Evolutionary conservation across 2,113 vertebrate genomes (phyloP).

Genomic region (Sylvilagus bachmani): DNA sequence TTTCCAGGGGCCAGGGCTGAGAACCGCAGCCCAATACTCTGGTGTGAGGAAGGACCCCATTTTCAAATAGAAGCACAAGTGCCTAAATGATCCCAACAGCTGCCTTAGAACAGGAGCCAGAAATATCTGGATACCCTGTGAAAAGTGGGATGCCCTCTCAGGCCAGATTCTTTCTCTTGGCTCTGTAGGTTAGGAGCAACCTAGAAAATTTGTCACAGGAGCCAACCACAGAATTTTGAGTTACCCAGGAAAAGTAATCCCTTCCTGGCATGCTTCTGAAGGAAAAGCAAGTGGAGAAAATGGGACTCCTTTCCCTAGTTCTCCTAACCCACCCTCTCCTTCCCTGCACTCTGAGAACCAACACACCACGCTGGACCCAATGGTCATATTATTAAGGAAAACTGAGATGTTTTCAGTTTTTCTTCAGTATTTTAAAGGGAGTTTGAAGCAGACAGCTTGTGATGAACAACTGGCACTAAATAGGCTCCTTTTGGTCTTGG

Average conservation of each 20-base stretch:
- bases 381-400: background rate
- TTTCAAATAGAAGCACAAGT: constrained; percentile 14
- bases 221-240: background rate
- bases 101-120: constrained; percentile 10
- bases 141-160: background rate
- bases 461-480: constrained; percentile 36
- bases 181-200: constrained; percentile 4
- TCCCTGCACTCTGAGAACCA: background rate
- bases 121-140: background rate
- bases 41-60: background rate
- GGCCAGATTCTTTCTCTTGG: background rate
- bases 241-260: constrained; percentile 39
- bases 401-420: background rate
- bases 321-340: background rate
- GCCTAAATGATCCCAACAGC: background rate
- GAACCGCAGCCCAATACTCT: background rate
- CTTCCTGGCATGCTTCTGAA: background rate
- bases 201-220: background rate
- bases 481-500: background rate
- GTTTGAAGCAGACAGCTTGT: background rate
- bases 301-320: background rate
- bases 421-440: background rate
- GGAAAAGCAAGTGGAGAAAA: background rate
- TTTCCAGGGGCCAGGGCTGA: background rate
- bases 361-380: background rate